A percentile compares a stretch with the other conserved stretches of the same genome.
These are phyloP conservation scores for Dufourea novaeangliae DNA, from an alignment of 1,140 invertebrate species.

Conservation along the genomic window DNA sequence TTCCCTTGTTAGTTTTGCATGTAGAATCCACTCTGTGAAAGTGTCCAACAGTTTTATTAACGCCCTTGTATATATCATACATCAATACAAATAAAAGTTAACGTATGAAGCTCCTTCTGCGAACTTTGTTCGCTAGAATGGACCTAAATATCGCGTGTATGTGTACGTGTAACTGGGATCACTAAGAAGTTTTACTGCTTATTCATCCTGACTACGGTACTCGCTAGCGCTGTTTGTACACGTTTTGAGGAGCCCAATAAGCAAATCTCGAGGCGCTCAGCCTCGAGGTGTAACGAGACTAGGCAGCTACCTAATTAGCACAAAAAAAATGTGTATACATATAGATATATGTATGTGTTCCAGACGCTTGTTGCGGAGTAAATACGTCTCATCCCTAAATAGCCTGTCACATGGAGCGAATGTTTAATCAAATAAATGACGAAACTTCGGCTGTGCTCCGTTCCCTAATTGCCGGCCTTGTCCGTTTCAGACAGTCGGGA, in stretches of 20 bases:
- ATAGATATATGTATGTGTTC: neutral
- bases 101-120: neutral
- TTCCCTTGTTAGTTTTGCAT: too few relatives aligned
- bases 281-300: neutral
- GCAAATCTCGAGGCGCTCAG: constrained; percentile 9
- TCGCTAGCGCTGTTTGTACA: neutral
- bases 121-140: neutral
- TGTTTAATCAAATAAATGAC: constrained; percentile 35
- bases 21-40: too few relatives aligned
- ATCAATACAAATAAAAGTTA: neutral
- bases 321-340: neutral
- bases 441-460: neutral
- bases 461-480: constrained; percentile 5
- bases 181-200: neutral
- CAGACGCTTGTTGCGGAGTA: constrained; percentile 26
- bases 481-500: too few relatives aligned
- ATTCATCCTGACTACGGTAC: neutral
- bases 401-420: constrained; percentile 27
- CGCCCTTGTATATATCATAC: too few relatives aligned
- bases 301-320: constrained; percentile 37
- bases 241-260: constrained; percentile 15
- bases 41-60: too few relatives aligned
- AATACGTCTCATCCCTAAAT: neutral
- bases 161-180: neutral
- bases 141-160: neutral